Evolutionary conservation across 1,140 invertebrate species (phyloP), one percentile per base, ranked within the genome.

Genomic region (Drosophila sulfurigaster): DNA sequence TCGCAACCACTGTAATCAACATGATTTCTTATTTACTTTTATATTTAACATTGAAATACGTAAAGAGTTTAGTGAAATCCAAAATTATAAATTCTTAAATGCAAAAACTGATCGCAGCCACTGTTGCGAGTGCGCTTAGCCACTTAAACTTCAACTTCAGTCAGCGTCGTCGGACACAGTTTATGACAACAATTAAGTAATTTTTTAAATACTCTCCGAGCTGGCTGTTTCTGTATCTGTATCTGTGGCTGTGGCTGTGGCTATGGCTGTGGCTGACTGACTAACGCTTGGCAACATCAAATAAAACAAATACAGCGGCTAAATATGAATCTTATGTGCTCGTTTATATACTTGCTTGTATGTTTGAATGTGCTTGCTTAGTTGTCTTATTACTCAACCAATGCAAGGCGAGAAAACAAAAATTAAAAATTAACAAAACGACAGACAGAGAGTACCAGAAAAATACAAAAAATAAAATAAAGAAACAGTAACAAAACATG

Each of bases 131-230:
- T 65, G 60, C 45, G 75, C 64, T 75, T 63, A 57, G 66, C 72
- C 66, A 68, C 66, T 57, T 75, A 60, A 75, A 60, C 73, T 57
- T 75, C 59, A 62, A 70, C 51, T 70, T 57, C 30, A n/a, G 51
- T 62, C 49, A 30, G 6, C 57, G 68, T 62, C 56, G 82, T 83
- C 67, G 79, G 79, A 76, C 81, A 81, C 81, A 81, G 68, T 89
- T 89, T 90, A 89, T 81, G 85, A 79, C 85, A 81, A 88, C 86
- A 89, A 89, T 89, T 89, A 89, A 89, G 85, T 89, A 89, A 89
- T 89, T 89, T 89, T 89, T 89, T 89, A 81, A 88, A 88, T 80
- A 85, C 85, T 88, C 78, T 73, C 63, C 79, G 62, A 48, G 62
- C 54, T 57, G 30, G 11, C 20, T 25, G 20, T 25, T 25, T 25